Conservation (phyloP, 1,140 invertebrate species). For the Phymastichus coffea region DNA sequence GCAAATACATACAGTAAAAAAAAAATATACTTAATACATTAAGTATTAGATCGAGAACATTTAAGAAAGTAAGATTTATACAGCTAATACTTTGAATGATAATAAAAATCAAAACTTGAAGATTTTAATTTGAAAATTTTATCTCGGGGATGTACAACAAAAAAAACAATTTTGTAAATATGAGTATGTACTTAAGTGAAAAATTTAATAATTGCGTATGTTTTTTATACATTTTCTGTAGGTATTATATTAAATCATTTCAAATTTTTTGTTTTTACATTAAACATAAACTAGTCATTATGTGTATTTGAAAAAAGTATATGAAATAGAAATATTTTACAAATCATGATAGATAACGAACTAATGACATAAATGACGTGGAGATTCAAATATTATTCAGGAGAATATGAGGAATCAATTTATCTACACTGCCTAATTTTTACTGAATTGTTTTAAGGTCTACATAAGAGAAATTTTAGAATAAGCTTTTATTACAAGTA, state of each 20-base stretch:
- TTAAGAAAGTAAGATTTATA: too few species aligned
- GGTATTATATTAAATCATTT: too few species aligned
- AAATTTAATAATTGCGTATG: neutral
- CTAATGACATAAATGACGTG: neutral
- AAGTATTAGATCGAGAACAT: too few species aligned
- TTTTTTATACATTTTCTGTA: neutral
- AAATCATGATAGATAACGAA: constrained; percentile 3
- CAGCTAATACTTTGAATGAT: too few species aligned
- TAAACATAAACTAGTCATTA: constrained; percentile 10
- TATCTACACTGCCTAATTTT: constrained; percentile 1
- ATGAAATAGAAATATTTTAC: neutral
- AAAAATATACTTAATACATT: too few species aligned
- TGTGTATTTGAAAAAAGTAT: neutral
- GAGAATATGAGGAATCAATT: neutral
- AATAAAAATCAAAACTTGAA: too few species aligned
- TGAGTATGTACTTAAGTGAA: neutral
- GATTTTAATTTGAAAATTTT: too few species aligned
- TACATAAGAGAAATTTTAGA: too few species aligned
- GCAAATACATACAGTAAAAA: neutral
- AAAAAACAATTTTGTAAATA: constrained; percentile 1
- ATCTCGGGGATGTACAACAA: neutral
- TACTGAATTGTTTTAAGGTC: too few species aligned
- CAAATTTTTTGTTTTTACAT: neutral
- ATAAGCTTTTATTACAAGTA: too few species aligned
- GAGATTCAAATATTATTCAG: too few species aligned